A percentile compares a stretch with the other conserved stretches of the same genome.
Conservation (phyloP, 2,888 invertebrate species). For the Anoplius nigerrimus region DNA sequence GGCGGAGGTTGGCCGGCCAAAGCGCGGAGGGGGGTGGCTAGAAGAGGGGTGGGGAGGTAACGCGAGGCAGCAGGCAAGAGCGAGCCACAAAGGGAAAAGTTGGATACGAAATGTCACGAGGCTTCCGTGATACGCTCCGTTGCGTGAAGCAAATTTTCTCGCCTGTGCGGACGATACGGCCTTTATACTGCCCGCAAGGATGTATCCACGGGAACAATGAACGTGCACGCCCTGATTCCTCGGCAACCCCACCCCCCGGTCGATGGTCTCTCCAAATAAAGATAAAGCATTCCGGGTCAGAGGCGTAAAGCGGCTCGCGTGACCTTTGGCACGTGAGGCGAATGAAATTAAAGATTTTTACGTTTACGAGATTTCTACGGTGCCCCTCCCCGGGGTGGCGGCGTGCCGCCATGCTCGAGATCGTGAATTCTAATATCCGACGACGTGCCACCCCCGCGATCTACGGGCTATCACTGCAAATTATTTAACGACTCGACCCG, state of each 20-base stretch:
- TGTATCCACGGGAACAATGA: slow-evolving; percentile 33
- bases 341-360: not conserved
- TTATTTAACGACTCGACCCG: no score
- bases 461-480: no score
- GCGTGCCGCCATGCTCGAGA: no score
- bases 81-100: slow-evolving; percentile 42
- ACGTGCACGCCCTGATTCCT: slow-evolving; percentile 28
- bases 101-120: slow-evolving; percentile 41
- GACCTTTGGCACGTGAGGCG: slow-evolving; percentile 1
- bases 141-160: slow-evolving; percentile 41
- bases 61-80: not conserved
- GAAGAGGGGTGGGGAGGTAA: not conserved
- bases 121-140: slow-evolving; percentile 21
- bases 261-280: slow-evolving; percentile 17
- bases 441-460: no score
- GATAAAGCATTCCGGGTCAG: slow-evolving; percentile 21
- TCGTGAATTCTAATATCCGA: no score
- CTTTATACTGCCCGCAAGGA: slow-evolving; percentile 17
- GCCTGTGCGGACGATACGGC: slow-evolving; percentile 23
- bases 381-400: no score
- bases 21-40: not conserved
- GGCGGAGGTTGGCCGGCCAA: not conserved
- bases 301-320: not conserved
- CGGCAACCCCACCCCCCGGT: slow-evolving; percentile 1
- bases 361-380: not conserved